These are phyloP conservation scores for Leptopilina syphax DNA, from an alignment of 2,888 invertebrate species.

Conservation along the genomic window DNA sequence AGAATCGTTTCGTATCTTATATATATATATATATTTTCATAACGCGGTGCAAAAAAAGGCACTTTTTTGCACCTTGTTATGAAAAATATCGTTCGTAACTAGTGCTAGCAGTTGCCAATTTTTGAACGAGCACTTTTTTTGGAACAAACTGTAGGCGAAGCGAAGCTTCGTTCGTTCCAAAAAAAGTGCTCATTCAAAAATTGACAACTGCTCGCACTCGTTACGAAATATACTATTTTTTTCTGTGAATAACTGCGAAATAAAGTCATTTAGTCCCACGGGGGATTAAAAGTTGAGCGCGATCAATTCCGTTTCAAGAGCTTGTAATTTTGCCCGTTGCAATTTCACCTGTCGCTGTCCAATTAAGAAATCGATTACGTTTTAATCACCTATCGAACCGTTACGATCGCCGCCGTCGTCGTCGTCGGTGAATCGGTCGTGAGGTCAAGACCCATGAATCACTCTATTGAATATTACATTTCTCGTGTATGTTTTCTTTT, in stretches of 20 bases:
- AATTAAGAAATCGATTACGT: conserved; percentile 60
- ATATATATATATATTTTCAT: no score
- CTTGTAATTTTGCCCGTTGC: conserved; percentile 34
- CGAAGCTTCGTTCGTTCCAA: no score
- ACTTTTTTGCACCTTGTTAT: no score
- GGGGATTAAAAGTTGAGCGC: neutral
- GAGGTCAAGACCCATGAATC: conserved; percentile 50
- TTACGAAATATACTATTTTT: no score
- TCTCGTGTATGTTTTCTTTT: neutral
- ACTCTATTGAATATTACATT: neutral
- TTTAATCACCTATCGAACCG: conserved; percentile 59
- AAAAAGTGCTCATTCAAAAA: no score
- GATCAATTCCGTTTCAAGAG: conserved; percentile 12
- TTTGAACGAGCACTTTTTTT: no score
- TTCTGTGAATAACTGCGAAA: conserved; percentile 16
- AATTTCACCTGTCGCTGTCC: conserved; percentile 55
- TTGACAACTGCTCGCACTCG: no score
- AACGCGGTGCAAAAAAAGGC: no score
- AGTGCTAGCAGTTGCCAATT: no score
- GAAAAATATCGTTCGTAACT: no score
- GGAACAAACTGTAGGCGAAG: no score
- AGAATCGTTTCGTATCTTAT: neutral
- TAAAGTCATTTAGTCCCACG: conserved; percentile 28
- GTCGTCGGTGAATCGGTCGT: conserved; percentile 42
- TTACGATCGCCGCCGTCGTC: conserved; percentile 43